Base-by-base conservation (phyloP, 2,797 vertebrate genomes). In the Nasua narica region DNA sequence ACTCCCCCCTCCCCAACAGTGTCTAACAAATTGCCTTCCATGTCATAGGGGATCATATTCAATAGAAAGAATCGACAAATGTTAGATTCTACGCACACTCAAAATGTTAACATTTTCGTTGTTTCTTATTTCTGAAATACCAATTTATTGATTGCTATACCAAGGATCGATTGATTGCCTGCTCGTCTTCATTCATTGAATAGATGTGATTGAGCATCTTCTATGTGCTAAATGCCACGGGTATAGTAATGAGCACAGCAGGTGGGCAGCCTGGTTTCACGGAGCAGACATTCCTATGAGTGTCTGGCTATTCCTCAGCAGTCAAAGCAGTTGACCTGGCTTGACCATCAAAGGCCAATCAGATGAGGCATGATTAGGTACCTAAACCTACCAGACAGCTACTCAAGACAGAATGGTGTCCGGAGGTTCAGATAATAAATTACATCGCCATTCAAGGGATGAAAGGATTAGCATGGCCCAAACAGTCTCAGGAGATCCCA, bases 51-150 rank as follows among this genome's bases (percentile, higher is more conserved):
- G 4, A 18, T 78, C 12, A 62, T 82, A 74, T 88, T 62, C 87
- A 87, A 40, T 25, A 79, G 32, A 56, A n/a, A 32, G 93, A 72
- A 48, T 40, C 21, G 40, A 77, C 46, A 77, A 77, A 82, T 37
- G 12, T 23, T 74, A 25, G 16, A 86, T 62, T 77, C 12, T 18
- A 93, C 74, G 50, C 29, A 56, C 21, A 83, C 7, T 60, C 19
- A 85, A 95, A 94, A 89, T 65, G 9, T 54, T 91, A 29, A 86
- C 29, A 3, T 90, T 65, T 87, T 72, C 74, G 7, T 94, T 91
- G 18, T 62, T 91, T 95, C 74, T 89, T 81, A 48, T 56, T 90
- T 56, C 0, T 91, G 52, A 82, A 87, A 89, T 2, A 23, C 27
- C 4, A 52, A 21, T 29, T 9, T 78, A 82, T 56, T 67, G 15